phyloP scores from a whole-genome alignment of 2,888 invertebrate species.

The Pteria penguin region DNA sequence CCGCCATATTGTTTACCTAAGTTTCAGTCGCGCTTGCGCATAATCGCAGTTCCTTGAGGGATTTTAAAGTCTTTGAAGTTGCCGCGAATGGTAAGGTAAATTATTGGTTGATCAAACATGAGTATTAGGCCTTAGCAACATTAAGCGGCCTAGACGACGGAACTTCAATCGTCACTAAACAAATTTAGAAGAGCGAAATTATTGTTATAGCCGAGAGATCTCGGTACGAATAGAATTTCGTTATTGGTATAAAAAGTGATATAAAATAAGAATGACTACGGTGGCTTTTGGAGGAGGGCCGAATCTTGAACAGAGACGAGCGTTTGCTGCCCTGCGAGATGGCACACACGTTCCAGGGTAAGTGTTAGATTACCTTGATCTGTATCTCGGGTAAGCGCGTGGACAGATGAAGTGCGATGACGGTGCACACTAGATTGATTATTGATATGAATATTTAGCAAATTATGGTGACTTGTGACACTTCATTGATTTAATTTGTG shows the following conservation, averaged over 20 bases:
- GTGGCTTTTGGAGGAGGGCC: conserved; percentile 78
- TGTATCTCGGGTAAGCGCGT: no score
- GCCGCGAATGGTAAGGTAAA: conserved; percentile 24
- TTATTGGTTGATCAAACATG: conserved; percentile 37
- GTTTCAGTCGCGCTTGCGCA: conserved; percentile 44
- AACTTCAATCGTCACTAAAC: conserved; percentile 37
- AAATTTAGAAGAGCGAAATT: not conserved
- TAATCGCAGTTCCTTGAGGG: not conserved
- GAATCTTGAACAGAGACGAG: conserved; percentile 74
- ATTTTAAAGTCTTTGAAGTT: conserved; percentile 18
- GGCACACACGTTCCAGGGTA: conserved; percentile 80
- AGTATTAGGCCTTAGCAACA: conserved; percentile 61
- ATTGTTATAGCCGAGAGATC: no score
- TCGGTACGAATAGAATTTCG: not conserved
- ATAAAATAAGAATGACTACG: conserved; percentile 72
- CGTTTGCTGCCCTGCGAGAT: conserved; percentile 76
- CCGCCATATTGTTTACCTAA: conserved; percentile 42
- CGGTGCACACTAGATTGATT: no score
- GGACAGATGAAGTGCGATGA: no score
- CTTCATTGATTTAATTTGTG: no score
- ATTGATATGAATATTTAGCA: no score
- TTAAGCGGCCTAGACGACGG: conserved; percentile 61
- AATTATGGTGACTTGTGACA: no score
- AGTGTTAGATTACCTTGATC: conserved; percentile 33
- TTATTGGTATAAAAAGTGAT: conserved; percentile 2